phyloP scores from a whole-genome alignment of 2,797 vertebrate genomes.

The Schizopygopsis pylzovi region DNA sequence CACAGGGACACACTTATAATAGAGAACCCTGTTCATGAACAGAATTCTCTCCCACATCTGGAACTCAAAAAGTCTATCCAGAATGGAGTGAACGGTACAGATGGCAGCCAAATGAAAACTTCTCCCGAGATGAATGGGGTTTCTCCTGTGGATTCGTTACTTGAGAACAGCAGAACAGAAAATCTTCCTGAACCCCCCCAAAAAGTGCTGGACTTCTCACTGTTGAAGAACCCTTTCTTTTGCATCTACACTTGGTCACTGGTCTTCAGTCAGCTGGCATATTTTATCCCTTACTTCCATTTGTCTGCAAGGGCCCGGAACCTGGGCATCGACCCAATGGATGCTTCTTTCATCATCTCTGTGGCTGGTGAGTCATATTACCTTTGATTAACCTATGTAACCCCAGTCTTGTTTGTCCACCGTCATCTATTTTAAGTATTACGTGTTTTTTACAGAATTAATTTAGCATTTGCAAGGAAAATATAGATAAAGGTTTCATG shows the following conservation, averaged over 20 bases:
- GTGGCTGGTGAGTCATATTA: constrained; percentile 83
- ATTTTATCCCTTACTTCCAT: constrained; percentile 92
- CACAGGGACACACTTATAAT: constrained; percentile 64
- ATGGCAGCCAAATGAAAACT: constrained; percentile 61
- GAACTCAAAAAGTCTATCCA: constrained; percentile 73
- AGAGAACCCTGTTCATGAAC: constrained; percentile 42
- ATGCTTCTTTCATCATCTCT: constrained; percentile 90
- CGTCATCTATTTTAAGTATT: not conserved
- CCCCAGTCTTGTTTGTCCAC: constrained; percentile 28
- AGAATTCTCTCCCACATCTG: constrained; percentile 60
- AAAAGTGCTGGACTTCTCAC: constrained; percentile 85
- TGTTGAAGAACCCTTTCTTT: constrained; percentile 89
- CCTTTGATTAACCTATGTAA: constrained; percentile 23
- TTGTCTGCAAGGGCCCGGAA: constrained; percentile 88
- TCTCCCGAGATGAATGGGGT: constrained; percentile 69
- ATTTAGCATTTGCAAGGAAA: not conserved
- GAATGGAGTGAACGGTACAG: constrained; percentile 65
- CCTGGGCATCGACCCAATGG: constrained; percentile 86
- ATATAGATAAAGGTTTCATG: not conserved
- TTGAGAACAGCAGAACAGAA: constrained; percentile 64
- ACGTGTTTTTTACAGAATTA: not conserved
- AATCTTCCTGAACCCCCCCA: constrained; percentile 54
- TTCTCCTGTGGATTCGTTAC: constrained; percentile 64
- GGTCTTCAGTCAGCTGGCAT: constrained; percentile 91
- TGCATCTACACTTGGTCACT: constrained; percentile 92